These are phyloP conservation scores for Psettodes erumei DNA, from an alignment of 2,113 vertebrate species.

Conservation along the genomic window DNA sequence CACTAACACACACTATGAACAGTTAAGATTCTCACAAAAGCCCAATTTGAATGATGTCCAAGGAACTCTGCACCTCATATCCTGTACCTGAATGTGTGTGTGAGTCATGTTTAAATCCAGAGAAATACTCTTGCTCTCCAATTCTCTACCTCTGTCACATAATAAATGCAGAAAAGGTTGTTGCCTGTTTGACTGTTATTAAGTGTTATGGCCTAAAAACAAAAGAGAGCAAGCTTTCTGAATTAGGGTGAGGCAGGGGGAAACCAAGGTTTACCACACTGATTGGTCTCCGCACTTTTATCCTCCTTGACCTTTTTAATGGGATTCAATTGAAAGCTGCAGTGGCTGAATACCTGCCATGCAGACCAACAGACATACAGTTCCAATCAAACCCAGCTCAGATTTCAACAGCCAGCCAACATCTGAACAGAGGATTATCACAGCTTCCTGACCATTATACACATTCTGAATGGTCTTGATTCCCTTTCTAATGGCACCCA, in stretches of 20 bases:
- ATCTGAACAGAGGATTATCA: slow-evolving; percentile 73
- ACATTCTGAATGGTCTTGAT: slow-evolving; percentile 65
- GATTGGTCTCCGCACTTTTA: slow-evolving; percentile 42
- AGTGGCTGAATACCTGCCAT: slow-evolving; percentile 56
- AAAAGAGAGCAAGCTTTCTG: slow-evolving; percentile 4
- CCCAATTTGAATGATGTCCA: background rate
- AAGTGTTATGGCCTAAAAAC: slow-evolving; percentile 3
- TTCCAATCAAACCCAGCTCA: slow-evolving; percentile 54
- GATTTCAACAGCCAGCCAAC: slow-evolving; percentile 62
- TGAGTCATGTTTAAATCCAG: slow-evolving; percentile 7
- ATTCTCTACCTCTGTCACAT: slow-evolving; percentile 24
- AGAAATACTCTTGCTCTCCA: slow-evolving; percentile 8
- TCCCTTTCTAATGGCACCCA: slow-evolving; percentile 58
- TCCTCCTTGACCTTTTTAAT: slow-evolving; percentile 25
- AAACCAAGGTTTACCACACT: slow-evolving; percentile 10
- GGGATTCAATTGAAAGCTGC: slow-evolving; percentile 55
- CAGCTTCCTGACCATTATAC: slow-evolving; percentile 70
- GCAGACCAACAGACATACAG: slow-evolving; percentile 49
- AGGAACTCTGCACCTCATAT: background rate
- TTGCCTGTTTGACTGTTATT: slow-evolving; percentile 21
- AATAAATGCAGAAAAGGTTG: slow-evolving; percentile 36
- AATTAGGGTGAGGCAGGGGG: background rate
- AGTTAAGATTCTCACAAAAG: slow-evolving; percentile 26
- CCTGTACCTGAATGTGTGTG: slow-evolving; percentile 15
- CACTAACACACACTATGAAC: slow-evolving; percentile 14